Evolutionary conservation across 2,888 invertebrate species (phyloP).

Genomic region (Eumacrocentrus americanus): DNA sequence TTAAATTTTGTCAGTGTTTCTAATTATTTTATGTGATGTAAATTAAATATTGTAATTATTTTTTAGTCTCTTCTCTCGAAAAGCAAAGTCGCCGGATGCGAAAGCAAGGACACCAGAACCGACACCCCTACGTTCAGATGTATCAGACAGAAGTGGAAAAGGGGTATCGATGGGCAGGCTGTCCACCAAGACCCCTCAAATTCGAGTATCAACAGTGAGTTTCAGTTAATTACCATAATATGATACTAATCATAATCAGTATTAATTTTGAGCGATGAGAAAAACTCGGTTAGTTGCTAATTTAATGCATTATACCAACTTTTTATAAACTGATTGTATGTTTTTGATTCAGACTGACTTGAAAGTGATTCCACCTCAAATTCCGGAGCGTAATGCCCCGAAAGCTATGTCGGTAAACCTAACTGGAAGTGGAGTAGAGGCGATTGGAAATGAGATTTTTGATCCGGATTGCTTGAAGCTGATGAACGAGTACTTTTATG

Average conservation of each 20-base stretch:
- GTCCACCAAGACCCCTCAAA: conserved; percentile 52
- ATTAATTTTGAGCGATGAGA: too few relatives aligned
- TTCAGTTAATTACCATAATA: too few relatives aligned
- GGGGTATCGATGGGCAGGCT: conserved; percentile 44
- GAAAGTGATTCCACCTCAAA: conserved; percentile 69
- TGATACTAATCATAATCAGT: too few relatives aligned
- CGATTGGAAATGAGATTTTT: conserved; percentile 85
- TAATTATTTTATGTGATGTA: conserved; percentile 6
- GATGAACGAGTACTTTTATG: conserved; percentile 98
- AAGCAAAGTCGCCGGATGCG: conserved; percentile 65
- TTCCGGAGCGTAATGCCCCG: conserved; percentile 70
- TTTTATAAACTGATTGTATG: too few relatives aligned
- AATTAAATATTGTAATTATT: conserved; percentile 2
- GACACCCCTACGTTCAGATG: conserved; percentile 59
- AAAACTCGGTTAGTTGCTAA: too few relatives aligned
- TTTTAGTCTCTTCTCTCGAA: conserved; percentile 82
- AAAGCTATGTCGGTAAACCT: conserved; percentile 75
- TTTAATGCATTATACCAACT: too few relatives aligned
- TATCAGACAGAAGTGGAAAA: conserved; percentile 50
- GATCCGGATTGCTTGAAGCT: conserved; percentile 86
- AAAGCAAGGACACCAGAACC: conserved; percentile 77
- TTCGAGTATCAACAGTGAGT: conserved; percentile 58
- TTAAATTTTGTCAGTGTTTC: conserved; percentile 16
- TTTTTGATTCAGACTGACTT: conserved; percentile 64
- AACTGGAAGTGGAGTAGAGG: conserved; percentile 74